Percentiles rank a stretch among this genome's conserved stretches.
These are phyloP conservation scores for Heliconius nattereri DNA, from an alignment of 1,140 invertebrate species.

Conservation along the genomic window DNA sequence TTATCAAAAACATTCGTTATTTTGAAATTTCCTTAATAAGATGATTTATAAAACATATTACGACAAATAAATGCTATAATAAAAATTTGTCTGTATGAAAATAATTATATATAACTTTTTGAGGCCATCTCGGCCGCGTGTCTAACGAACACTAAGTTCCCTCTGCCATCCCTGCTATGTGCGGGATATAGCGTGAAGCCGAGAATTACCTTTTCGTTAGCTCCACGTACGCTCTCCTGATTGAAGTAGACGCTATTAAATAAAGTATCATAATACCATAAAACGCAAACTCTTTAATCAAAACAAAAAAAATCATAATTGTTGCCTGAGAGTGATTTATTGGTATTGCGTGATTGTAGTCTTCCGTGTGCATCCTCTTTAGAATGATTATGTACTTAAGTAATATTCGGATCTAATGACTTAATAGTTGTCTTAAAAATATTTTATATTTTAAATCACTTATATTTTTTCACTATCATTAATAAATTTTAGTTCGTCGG, in stretches of 20 bases:
- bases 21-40: too few relatives aligned
- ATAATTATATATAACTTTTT: too few relatives aligned
- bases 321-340: slow-evolving; percentile 7
- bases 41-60: too few relatives aligned
- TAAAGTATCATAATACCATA: slow-evolving; percentile 2
- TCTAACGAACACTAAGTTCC: too few relatives aligned
- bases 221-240: not conserved
- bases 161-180: too few relatives aligned
- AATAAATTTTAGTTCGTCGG: not conserved
- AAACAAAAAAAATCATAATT: slow-evolving; percentile 4
- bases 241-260: not conserved
- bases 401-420: slow-evolving; percentile 13
- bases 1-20: too few relatives aligned
- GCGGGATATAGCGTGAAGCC: too few relatives aligned
- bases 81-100: too few relatives aligned
- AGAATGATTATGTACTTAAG: slow-evolving; percentile 9
- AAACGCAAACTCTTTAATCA: slow-evolving; percentile 1
- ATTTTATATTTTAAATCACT: not conserved
- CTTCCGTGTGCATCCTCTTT: slow-evolving; percentile 13
- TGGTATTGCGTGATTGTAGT: slow-evolving; percentile 8
- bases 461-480: not conserved
- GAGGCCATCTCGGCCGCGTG: too few relatives aligned
- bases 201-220: not conserved
- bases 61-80: too few relatives aligned
- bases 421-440: slow-evolving; percentile 4